Percentiles rank a stretch among this genome's conserved stretches.
phyloP scores from a whole-genome alignment of 2,113 vertebrate genomes.

The Varanus salvator region DNA sequence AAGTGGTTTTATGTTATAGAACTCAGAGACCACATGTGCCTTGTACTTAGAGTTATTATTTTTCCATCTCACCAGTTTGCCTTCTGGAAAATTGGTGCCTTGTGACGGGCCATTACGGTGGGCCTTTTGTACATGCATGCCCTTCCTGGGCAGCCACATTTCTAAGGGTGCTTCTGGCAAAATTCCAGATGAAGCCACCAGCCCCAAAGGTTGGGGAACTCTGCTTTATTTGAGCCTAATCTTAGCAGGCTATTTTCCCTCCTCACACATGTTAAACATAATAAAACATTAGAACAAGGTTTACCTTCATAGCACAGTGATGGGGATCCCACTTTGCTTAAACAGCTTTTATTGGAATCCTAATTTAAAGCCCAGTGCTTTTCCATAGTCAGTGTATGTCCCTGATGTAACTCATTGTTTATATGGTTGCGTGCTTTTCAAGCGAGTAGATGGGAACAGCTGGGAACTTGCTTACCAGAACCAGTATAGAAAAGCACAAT shows the following conservation, averaged over 20 bases:
- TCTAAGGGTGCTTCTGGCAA: too few relatives aligned
- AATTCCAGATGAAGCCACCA: too few relatives aligned
- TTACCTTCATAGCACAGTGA: not conserved
- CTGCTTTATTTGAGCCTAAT: not conserved
- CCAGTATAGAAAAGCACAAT: not conserved
- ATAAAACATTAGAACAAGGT: not conserved
- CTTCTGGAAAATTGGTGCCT: too few relatives aligned
- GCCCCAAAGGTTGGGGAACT: too few relatives aligned
- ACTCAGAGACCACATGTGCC: too few relatives aligned
- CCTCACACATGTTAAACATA: not conserved
- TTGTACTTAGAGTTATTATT: too few relatives aligned
- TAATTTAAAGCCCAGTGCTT: not conserved
- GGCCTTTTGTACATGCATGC: too few relatives aligned
- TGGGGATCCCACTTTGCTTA: not conserved
- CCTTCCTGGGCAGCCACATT: too few relatives aligned
- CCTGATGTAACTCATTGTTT: not conserved
- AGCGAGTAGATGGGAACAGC: too few relatives aligned
- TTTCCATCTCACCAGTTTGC: too few relatives aligned
- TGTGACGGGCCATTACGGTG: too few relatives aligned
- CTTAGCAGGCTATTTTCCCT: not conserved
- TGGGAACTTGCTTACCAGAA: not conserved
- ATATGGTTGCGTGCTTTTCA: not conserved
- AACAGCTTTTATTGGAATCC: not conserved
- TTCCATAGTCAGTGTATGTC: not conserved
- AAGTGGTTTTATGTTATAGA: too few relatives aligned